Evolutionary conservation across 2,888 invertebrate genomes (phyloP).

Genomic region (Melolontha melolontha): DNA sequence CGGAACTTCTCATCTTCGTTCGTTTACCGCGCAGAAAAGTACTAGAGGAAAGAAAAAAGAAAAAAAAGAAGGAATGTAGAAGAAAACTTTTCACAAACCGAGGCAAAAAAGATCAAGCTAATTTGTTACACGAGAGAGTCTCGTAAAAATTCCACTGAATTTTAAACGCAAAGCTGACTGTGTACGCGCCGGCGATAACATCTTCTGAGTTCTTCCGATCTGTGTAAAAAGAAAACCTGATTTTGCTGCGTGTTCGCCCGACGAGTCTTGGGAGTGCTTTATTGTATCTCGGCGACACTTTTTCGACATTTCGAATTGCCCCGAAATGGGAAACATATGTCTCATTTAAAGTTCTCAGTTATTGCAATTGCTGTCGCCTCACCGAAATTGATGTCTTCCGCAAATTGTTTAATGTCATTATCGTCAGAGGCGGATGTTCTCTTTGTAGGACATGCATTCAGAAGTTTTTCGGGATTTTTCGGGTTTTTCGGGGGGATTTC

Average conservation of each 20-base stretch:
- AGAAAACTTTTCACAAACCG: conserved; percentile 24
- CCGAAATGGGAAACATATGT: conserved; percentile 20
- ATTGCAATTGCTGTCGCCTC: conserved; percentile 11
- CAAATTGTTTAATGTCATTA: conserved; percentile 27
- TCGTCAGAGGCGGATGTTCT: conserved; percentile 2
- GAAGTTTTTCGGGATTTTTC: no score
- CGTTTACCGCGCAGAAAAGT: conserved; percentile 12
- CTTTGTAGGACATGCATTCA: not conserved
- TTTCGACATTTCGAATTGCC: conserved; percentile 14
- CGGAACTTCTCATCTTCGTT: conserved; percentile 4
- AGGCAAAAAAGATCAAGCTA: conserved; percentile 35
- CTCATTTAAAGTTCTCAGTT: conserved; percentile 23
- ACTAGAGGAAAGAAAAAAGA: not conserved
- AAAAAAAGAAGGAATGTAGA: not conserved
- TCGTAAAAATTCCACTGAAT: conserved; percentile 34
- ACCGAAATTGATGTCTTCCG: conserved; percentile 24
- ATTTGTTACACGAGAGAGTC: conserved; percentile 33
- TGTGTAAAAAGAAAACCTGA: conserved; percentile 18
- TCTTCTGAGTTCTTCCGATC: conserved; percentile 25
- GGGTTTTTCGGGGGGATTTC: no score
- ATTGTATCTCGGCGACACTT: conserved; percentile 14
- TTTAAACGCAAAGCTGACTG: conserved; percentile 9
- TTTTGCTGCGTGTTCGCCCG: conserved; percentile 4
- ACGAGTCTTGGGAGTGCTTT: not conserved
- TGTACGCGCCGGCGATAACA: conserved; percentile 4